These are phyloP conservation scores for Hestina assimilis DNA, from an alignment of 1,140 invertebrate genomes.

Conservation along the genomic window DNA sequence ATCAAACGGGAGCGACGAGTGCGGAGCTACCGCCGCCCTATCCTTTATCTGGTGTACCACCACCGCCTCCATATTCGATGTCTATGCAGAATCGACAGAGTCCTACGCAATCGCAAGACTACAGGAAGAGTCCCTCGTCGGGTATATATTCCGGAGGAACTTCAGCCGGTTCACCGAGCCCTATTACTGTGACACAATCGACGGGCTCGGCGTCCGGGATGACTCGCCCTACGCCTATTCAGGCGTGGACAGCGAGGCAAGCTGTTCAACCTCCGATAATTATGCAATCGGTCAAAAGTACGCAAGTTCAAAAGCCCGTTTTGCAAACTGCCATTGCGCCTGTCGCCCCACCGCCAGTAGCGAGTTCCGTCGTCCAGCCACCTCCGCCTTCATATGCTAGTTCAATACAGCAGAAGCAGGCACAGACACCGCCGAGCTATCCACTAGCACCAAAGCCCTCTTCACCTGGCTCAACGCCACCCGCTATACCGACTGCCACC, in stretches of 20 bases:
- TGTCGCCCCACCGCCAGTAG: constrained; percentile 82
- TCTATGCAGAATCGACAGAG: constrained; percentile 92
- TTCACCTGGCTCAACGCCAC: constrained; percentile 77
- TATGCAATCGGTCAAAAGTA: constrained; percentile 97
- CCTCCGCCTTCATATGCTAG: constrained; percentile 89
- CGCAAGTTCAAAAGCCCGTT: constrained; percentile 95
- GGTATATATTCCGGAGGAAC: constrained; percentile 89
- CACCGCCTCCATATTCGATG: constrained; percentile 90
- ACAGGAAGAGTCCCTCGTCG: constrained; percentile 87
- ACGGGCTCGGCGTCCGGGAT: constrained; percentile 80
- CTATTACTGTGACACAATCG: constrained; percentile 84
- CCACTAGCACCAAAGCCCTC: constrained; percentile 79
- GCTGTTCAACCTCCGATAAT: constrained; percentile 95
- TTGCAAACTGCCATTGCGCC: constrained; percentile 96
- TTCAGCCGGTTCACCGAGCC: constrained; percentile 89
- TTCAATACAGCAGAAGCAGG: constrained; percentile 87
- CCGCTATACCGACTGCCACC: constrained; percentile 65
- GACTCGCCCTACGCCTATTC: constrained; percentile 85
- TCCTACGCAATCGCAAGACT: constrained; percentile 89
- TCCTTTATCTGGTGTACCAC: constrained; percentile 83
- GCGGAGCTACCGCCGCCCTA: constrained; percentile 89
- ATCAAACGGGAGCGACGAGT: constrained; percentile 82
- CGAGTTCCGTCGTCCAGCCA: constrained; percentile 78
- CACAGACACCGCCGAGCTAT: constrained; percentile 75
- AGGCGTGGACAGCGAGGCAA: constrained; percentile 88